Evolutionary conservation across 2,888 invertebrate genomes (phyloP).

Genomic region (Gerris lacustris): DNA sequence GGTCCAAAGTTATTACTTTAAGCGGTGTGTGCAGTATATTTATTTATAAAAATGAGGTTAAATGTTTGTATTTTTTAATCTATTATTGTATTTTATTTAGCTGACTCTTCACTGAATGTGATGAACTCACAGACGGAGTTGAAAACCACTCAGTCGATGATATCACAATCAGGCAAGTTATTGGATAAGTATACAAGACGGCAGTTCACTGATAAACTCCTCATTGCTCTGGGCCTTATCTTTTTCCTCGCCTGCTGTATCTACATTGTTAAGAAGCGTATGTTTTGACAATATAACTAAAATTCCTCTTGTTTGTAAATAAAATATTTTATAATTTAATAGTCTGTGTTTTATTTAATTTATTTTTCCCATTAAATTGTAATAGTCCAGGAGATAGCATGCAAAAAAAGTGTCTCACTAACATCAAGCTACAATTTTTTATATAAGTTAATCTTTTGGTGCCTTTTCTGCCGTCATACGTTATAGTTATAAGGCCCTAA

Average conservation of each 20-base stretch:
- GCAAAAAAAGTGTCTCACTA: too few relatives aligned
- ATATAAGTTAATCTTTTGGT: too few relatives aligned
- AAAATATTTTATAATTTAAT: not conserved
- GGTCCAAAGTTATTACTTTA: too few relatives aligned
- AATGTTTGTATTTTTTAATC: not conserved
- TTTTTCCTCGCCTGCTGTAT: slow-evolving; percentile 83
- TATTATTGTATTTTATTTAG: not conserved
- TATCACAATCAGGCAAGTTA: slow-evolving; percentile 78
- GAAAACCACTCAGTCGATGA: slow-evolving; percentile 71
- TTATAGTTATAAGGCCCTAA: too few relatives aligned
- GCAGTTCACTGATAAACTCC: slow-evolving; percentile 88
- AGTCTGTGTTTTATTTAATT: not conserved
- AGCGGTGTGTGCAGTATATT: too few relatives aligned
- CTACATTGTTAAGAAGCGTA: slow-evolving; percentile 82
- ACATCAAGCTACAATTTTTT: not conserved
- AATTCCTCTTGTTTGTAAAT: not conserved
- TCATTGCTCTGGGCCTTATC: slow-evolving; percentile 72
- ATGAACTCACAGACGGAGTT: slow-evolving; percentile 66
- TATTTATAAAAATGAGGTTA: too few relatives aligned
- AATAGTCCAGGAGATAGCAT: too few relatives aligned
- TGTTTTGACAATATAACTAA: slow-evolving; percentile 47
- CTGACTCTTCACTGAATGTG: slow-evolving; percentile 41
- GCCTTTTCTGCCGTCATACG: too few relatives aligned
- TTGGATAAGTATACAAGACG: slow-evolving; percentile 86
- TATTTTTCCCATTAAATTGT: not conserved